Conservation (phyloP, 2,797 vertebrate genomes). For the Gymnoscopelus braueri region DNA sequence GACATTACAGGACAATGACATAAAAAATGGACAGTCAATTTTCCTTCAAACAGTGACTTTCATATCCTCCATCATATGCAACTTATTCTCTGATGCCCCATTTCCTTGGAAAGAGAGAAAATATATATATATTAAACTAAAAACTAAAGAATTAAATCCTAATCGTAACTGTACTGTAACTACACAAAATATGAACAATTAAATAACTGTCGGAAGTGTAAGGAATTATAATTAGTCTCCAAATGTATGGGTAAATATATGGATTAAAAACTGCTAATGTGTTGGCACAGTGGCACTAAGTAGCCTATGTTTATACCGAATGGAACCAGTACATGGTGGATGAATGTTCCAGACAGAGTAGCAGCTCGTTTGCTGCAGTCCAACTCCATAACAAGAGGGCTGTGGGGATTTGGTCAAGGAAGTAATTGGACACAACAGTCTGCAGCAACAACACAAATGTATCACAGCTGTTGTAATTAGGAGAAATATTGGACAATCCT, state of each 20-base stretch:
- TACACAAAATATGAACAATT: conserved; percentile 53
- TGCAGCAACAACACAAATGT: conserved; percentile 51
- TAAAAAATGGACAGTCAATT: no score
- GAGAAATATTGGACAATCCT: conserved; percentile 68
- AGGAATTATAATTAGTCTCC: conserved; percentile 30
- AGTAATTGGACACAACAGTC: conserved; percentile 74
- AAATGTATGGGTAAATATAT: conserved; percentile 43
- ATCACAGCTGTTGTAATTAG: conserved; percentile 78
- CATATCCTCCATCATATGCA: no score
- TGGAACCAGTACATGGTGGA: conserved; percentile 27
- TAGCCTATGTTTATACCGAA: conserved; percentile 36
- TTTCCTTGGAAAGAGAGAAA: no score
- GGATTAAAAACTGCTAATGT: conserved; percentile 51
- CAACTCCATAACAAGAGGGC: conserved; percentile 50
- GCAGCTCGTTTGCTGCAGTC: conserved; percentile 58
- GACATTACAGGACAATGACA: no score
- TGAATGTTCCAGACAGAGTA: conserved; percentile 47
- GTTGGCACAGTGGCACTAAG: conserved; percentile 3
- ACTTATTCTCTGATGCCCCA: no score
- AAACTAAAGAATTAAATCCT: no score
- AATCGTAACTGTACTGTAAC: no score
- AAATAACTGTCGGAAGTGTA: not conserved
- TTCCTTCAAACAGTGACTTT: no score
- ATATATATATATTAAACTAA: no score
- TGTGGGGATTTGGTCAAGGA: conserved; percentile 72